Evolutionary conservation across 2,113 vertebrate species (phyloP).

Genomic region (Bambusicola thoracicus): DNA sequence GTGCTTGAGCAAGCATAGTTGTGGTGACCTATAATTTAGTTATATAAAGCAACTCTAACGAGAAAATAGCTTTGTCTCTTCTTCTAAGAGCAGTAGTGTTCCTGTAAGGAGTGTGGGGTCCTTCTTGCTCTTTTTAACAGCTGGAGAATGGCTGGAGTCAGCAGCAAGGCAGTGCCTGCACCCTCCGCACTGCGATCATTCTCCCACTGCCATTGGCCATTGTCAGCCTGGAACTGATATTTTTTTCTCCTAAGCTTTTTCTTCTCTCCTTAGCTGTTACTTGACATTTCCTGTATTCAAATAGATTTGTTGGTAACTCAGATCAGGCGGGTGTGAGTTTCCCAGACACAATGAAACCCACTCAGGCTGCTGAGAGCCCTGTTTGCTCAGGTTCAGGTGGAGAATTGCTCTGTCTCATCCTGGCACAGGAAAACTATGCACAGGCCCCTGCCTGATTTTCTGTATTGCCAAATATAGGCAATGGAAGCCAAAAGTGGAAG

Average conservation of each 20-base stretch:
- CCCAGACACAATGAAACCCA: not conserved
- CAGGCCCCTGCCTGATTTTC: not conserved
- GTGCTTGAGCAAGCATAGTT: constrained; percentile 30
- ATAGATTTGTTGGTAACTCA: constrained; percentile 4
- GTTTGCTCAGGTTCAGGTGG: not conserved
- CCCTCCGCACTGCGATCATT: not conserved
- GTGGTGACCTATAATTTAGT: constrained; percentile 61
- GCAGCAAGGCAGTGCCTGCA: constrained; percentile 1
- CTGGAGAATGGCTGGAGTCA: constrained; percentile 37
- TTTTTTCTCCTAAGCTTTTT: not conserved
- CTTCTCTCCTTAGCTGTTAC: constrained; percentile 46
- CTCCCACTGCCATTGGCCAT: constrained; percentile 13
- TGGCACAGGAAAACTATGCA: not conserved
- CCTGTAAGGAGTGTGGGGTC: constrained; percentile 44
- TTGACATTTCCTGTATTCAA: constrained; percentile 50
- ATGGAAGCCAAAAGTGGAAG: not conserved
- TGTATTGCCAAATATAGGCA: not conserved
- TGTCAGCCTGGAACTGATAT: constrained; percentile 34
- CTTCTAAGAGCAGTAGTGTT: not conserved
- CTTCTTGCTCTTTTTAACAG: constrained; percentile 67
- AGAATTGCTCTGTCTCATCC: not conserved
- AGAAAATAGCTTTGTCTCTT: constrained; percentile 32
- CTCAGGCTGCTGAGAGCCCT: not conserved
- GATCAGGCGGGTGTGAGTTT: constrained; percentile 10
- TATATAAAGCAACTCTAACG: constrained; percentile 44